These are phyloP conservation scores for Oithona nana DNA, from an alignment of 2,888 invertebrate genomes.

Conservation along the genomic window DNA sequence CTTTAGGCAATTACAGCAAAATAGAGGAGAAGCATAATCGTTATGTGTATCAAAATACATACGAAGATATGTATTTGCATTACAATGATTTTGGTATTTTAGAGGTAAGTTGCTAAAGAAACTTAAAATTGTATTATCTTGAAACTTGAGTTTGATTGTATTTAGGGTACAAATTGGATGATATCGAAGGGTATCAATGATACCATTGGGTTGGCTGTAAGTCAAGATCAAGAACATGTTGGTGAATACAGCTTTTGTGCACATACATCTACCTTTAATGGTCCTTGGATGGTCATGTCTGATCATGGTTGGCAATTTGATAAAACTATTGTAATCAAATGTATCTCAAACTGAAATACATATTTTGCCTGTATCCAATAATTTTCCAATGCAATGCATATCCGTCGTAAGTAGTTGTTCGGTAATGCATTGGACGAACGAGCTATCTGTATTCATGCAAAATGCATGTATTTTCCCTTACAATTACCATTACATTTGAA, in stretches of 20 bases:
- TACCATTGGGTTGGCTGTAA: neutral
- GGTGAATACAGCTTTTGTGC: neutral
- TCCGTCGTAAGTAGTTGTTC: too few species aligned
- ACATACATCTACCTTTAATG: neutral
- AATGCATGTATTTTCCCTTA: too few species aligned
- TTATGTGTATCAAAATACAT: neutral
- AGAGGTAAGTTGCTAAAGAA: neutral
- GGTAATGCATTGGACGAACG: too few species aligned
- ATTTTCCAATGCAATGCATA: too few species aligned
- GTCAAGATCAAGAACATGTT: neutral
- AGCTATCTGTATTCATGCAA: too few species aligned
- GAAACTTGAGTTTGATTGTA: neutral
- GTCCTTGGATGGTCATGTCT: neutral
- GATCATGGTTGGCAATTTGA: neutral
- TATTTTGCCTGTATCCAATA: too few species aligned
- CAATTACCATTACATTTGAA: too few species aligned
- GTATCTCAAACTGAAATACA: too few species aligned
- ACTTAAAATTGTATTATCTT: neutral
- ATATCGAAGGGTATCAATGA: neutral
- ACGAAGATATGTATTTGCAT: neutral
- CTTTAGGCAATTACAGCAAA: neutral
- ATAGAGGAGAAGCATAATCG: neutral
- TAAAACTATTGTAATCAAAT: neutral
- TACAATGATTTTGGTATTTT: neutral
- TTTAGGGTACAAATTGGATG: neutral